These are phyloP conservation scores for Elysia crispata DNA, from an alignment of 2,888 invertebrate genomes.

Conservation along the genomic window DNA sequence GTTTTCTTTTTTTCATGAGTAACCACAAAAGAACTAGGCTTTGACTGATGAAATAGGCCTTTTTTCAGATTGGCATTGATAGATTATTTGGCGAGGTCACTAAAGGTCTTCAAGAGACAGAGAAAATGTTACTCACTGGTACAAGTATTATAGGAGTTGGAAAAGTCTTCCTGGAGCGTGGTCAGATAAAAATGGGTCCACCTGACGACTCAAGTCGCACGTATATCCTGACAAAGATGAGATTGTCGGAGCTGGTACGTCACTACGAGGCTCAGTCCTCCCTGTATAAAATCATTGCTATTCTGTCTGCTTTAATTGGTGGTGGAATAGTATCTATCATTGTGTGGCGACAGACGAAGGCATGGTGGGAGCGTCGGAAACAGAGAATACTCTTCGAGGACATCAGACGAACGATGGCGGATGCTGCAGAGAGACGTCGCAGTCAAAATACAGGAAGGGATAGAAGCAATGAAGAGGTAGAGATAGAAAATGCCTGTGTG, in stretches of 20 bases:
- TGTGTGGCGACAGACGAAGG: conserved; percentile 79
- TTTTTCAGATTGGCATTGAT: conserved; percentile 87
- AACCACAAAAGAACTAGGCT: too few species aligned
- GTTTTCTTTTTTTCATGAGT: too few species aligned
- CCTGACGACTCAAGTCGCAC: conserved; percentile 84
- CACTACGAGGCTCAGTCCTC: conserved; percentile 85
- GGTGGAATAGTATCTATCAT: conserved; percentile 80
- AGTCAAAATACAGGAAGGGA: neutral
- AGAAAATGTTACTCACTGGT: conserved; percentile 90
- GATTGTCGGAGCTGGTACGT: conserved; percentile 86
- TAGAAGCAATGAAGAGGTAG: neutral
- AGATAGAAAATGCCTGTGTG: conserved; percentile 83
- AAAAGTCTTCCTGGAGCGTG: conserved; percentile 84
- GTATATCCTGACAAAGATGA: conserved; percentile 88
- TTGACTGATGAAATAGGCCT: too few species aligned
- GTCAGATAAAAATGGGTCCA: conserved; percentile 83
- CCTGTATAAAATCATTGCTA: conserved; percentile 79
- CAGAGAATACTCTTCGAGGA: conserved; percentile 51
- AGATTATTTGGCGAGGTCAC: conserved; percentile 87
- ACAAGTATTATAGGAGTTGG: conserved; percentile 89
- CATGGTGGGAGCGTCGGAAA: conserved; percentile 51
- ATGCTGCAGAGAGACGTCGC: neutral
- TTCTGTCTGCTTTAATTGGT: conserved; percentile 81
- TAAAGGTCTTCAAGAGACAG: conserved; percentile 88
- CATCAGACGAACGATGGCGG: conserved; percentile 43